A percentile compares a stretch with the other conserved stretches of the same genome.
Evolutionary conservation across 2,797 vertebrate species (phyloP).

Genomic region (Malacoraja senta): DNA sequence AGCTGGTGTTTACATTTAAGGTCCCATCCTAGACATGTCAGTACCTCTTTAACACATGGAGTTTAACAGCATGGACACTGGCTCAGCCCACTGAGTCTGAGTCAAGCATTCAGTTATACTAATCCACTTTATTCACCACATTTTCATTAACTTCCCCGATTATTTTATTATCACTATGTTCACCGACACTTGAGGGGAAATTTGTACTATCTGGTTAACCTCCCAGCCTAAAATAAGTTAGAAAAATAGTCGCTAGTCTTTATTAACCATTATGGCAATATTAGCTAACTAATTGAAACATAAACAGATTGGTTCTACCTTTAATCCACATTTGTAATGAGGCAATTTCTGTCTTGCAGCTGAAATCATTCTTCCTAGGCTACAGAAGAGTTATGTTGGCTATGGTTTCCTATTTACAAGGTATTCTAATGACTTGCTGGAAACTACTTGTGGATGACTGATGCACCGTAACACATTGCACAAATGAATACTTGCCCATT

Average conservation of each 20-base stretch:
- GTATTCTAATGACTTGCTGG: background rate
- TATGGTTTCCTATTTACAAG: background rate
- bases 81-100: too few relatives aligned
- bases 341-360: background rate
- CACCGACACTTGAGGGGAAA: too few relatives aligned
- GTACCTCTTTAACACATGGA: background rate
- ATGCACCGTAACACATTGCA: background rate
- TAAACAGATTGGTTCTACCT: background rate
- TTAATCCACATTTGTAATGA: background rate
- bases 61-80: too few relatives aligned
- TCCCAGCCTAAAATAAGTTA: background rate
- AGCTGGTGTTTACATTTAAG: background rate
- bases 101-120: too few relatives aligned
- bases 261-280: background rate
- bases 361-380: background rate
- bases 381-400: too few relatives aligned
- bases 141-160: too few relatives aligned
- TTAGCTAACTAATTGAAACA: background rate
- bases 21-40: background rate
- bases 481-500: background rate
- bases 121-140: too few relatives aligned
- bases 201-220: too few relatives aligned
- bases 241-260: background rate
- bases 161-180: too few relatives aligned
- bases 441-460: background rate